Evolutionary conservation across 2,113 vertebrate species (phyloP), one percentile per base, ranked within the genome.

Genomic region (Menidia beryllina): DNA sequence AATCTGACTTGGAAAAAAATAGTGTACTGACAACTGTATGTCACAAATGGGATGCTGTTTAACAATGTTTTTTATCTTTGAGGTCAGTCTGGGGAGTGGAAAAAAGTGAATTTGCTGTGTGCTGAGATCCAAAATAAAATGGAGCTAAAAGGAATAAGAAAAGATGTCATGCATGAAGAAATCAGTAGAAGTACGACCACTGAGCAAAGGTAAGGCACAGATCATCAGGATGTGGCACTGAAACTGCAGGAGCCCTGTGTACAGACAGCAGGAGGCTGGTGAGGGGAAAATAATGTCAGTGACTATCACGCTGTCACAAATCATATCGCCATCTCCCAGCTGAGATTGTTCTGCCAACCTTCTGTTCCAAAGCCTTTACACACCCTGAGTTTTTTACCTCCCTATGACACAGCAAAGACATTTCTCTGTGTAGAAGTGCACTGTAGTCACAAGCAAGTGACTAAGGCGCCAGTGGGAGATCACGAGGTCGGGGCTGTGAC

Each of bases 271-370:
- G 81, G 81, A 73, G 60, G 76, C 38, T 20, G 14, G 48, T 59
- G 58, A 69, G 64, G 64, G 49, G 54, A 45, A 80, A 82, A 81
- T 80, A 79, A 75, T 82, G 82, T 80, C 75, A 55, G 81, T 77
- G 74, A 86, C 72, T 67, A 85, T 84, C 83, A 75, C 30, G 49
- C 83, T 84, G 90, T 81, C 85, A 65, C 77, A 79, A 85, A 87
- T 83, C 79, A 83, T 77, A 69, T 87, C 48, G 60, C 83, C 82
- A 80, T 76, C 83, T 88, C 82, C 83, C 75, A 59, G 70, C 75
- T 88, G 76, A 81, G 84, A 77, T 39, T 75, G 80, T 88, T 81
- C 80, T n/a, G 49, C 74, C 81, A 80, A 72, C 88, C 86, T 85
- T 84, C 82, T 87, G 87, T 72, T 74, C 55, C 62, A 43, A 53